These are phyloP conservation scores for Drosophila multiciliata DNA, from an alignment of 2,888 invertebrate genomes.

Conservation along the genomic window DNA sequence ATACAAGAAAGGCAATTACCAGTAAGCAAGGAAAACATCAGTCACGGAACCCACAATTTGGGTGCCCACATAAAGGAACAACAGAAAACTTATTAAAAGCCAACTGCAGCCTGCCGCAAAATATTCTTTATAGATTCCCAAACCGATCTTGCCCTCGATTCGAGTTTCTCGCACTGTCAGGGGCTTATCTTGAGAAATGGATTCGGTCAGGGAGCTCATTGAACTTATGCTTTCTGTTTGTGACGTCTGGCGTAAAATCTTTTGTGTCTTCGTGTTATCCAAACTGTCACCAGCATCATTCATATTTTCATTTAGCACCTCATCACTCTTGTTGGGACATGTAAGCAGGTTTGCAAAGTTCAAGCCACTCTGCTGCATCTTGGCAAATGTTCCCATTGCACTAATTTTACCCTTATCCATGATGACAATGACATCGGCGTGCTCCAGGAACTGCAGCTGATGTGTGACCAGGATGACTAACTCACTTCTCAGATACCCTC, in stretches of 20 bases:
- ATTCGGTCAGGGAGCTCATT: constrained; percentile 85
- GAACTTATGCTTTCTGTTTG: constrained; percentile 24
- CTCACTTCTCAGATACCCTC: constrained; percentile 87
- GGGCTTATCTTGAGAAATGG: constrained; percentile 82
- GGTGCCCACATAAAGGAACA: constrained; percentile 88
- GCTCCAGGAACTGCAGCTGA: constrained; percentile 91
- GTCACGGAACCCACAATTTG: constrained; percentile 90
- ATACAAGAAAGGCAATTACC: constrained; percentile 83
- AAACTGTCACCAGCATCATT: constrained; percentile 42
- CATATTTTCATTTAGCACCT: constrained; percentile 66
- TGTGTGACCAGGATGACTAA: constrained; percentile 92
- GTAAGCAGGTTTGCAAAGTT: constrained; percentile 91
- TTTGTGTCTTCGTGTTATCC: background rate
- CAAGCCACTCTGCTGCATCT: constrained; percentile 89
- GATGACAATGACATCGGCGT: constrained; percentile 86
- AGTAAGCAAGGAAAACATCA: constrained; percentile 91
- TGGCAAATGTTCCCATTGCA: constrained; percentile 89
- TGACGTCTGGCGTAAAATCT: constrained; percentile 12
- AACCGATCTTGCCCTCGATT: constrained; percentile 87
- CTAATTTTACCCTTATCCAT: constrained; percentile 82
- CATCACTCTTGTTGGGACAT: constrained; percentile 85
- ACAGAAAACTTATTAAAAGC: constrained; percentile 86
- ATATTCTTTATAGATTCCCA: constrained; percentile 88
- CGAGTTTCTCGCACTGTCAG: constrained; percentile 87
- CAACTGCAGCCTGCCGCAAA: constrained; percentile 89